Base-by-base conservation (phyloP, 35 echinoderm and acorn worm genomes). In the Hemicentrotus pulcherrimus region DNA sequence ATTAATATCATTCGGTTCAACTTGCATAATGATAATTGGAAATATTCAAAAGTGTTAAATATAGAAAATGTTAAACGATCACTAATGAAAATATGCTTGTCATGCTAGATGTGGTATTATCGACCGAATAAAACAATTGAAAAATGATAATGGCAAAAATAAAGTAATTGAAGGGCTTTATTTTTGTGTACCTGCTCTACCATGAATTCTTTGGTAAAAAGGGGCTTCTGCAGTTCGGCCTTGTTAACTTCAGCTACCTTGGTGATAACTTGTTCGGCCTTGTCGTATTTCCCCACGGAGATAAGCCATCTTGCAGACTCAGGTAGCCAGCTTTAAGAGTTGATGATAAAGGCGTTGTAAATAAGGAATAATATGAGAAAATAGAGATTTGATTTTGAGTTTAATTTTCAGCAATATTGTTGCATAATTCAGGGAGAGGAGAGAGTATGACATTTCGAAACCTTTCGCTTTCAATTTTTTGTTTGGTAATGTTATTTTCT, bases 271-370 rank as follows among this genome's bases (percentile, higher is more conserved):
- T 88, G 70, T 31, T 95, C 96, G 12, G 95, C 96, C 45, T 95
- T 86, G 32, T 95, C 86, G 22, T 86, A 91, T 32, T 97, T 95
- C 22, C 88, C 47, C 19, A 22, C n/a, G 32, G 95, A 86, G 78
- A 97, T 32, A 4, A 95, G 92, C 96, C 96, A 97, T 88, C 96
- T 94, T 9, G 86, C 71, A 12, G 96, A 97, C 55, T 97, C 96
- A 22, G 96, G 96, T 50, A 95, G 47, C 65, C 95, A 85, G 14
- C 96, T 97, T 32, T 18, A 96, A 94, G 28, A 31, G 86, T 30
- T 30, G 8, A 30, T 2, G 24, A 86, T 32, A 32, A n/a, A n/a
- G n/a, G n/a, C 9, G 28, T 86, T 11, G 86, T 11, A 22, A 55
- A 55, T 10, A 55, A 41, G 47, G 18, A 85, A 24, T 30, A 94